Base-by-base conservation (phyloP, 2,888 invertebrate species). In the Elmis aenea region DNA sequence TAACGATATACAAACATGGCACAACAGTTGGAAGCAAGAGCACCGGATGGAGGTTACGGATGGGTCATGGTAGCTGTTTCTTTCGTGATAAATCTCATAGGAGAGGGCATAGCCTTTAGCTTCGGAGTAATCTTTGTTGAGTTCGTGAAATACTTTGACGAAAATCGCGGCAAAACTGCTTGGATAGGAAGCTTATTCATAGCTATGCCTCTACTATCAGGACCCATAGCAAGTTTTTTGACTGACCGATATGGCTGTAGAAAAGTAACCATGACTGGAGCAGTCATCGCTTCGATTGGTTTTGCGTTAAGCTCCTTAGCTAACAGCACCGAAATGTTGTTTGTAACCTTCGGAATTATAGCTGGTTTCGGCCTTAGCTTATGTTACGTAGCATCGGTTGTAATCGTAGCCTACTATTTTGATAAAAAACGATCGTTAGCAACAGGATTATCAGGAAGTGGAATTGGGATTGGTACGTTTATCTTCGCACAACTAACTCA, bases 1-100 rank as follows among this genome's bases (percentile, higher is more conserved):
- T 57, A 61, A 50, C 67, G 68, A 70, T 50, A 57, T 70, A 42
- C 62, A 63, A 57, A 69, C 69, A 68, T 70, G 70, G 69, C 65
- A 57, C 53, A 62, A 50, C 48, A 58, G 28, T 72, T 81, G 4
- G 83, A 83, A 61, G 78, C 81, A 1, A 70, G 80, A 11, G 81
- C 85, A 1, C 90, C 89, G 1, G 91, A 92, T 64, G 91, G 90
- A 5, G 91, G 92, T 8, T 92, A 86, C 84, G 92, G 92, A 3
- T 94, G 93, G 93, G 84, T 93, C 14, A 79, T 94, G 30, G 92
- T 93, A 0, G 80, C 84, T 42, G 89, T 89, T 13, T 83, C 90
- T 0, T 93, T 94, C 64, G 75, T 91, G 70, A 85, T 91, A 45
- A 91, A 91, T 63, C 74, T 91, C 45, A 89, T 94, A 54, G 90